A percentile compares a stretch with the other conserved stretches of the same genome.
phyloP scores from a whole-genome alignment of 2,113 vertebrate genomes.

The Oreochromis spilurus region DNA sequence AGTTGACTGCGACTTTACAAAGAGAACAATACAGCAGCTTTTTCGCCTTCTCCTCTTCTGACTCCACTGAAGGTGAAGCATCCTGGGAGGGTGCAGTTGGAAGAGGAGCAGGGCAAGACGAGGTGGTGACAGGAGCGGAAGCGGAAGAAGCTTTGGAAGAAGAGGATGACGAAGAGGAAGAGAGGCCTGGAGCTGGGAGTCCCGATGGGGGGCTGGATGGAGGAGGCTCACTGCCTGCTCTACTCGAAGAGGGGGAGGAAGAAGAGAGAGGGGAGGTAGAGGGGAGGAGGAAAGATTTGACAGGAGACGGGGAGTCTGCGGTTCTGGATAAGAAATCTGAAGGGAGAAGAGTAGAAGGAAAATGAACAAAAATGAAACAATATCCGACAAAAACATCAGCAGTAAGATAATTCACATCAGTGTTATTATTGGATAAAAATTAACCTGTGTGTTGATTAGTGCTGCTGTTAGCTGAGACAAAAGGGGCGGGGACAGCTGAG shows the following conservation, averaged over 20 bases:
- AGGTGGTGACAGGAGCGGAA: background rate
- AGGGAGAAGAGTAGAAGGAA: background rate
- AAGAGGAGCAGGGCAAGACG: background rate
- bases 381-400: background rate
- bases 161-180: background rate
- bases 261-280: conserved; percentile 38
- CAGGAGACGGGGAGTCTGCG: conserved; percentile 10
- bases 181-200: conserved; percentile 39
- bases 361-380: background rate
- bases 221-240: conserved; percentile 50
- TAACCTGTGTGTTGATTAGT: conserved; percentile 44
- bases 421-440: background rate
- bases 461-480: background rate
- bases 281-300: conserved; percentile 22
- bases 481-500: conserved; percentile 24
- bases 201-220: conserved; percentile 51
- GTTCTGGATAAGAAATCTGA: conserved; percentile 26
- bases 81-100: conserved; percentile 20
- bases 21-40: conserved; percentile 96
- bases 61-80: conserved; percentile 68
- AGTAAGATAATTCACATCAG: background rate
- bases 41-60: conserved; percentile 96
- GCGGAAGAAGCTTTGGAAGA: conserved; percentile 23
- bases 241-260: conserved; percentile 28
- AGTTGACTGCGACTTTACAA: conserved; percentile 98